Conservation (phyloP, 2,113 vertebrate species). For the Synchiropus splendidus region DNA sequence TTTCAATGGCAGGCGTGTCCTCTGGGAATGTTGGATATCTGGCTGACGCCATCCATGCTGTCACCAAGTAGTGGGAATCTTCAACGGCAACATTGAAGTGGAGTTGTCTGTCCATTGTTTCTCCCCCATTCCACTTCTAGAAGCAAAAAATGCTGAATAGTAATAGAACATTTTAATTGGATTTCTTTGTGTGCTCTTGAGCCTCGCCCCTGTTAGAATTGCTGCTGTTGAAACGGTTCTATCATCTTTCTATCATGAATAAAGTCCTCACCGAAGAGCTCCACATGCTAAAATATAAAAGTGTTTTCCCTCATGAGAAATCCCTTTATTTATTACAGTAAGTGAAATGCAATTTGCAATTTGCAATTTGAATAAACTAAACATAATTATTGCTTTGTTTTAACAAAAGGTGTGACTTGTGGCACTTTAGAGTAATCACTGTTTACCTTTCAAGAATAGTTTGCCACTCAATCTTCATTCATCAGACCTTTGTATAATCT, state of each 20-base stretch:
- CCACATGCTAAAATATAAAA: slow-evolving; percentile 11
- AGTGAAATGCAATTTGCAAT: too few species aligned
- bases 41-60: slow-evolving; percentile 84
- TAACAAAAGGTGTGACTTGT: slow-evolving; percentile 19
- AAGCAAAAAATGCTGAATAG: slow-evolving; percentile 17
- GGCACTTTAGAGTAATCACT: slow-evolving; percentile 47
- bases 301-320: neutral
- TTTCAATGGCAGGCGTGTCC: slow-evolving; percentile 88
- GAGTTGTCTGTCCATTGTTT: slow-evolving; percentile 13
- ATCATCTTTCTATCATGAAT: neutral
- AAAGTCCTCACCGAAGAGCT: slow-evolving; percentile 5
- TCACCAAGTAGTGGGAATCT: slow-evolving; percentile 77
- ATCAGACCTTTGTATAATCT: slow-evolving; percentile 8
- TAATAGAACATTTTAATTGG: slow-evolving; percentile 23
- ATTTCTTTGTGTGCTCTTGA: slow-evolving; percentile 24
- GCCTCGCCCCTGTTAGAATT: slow-evolving; percentile 8
- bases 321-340: slow-evolving; percentile 32
- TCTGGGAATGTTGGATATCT: slow-evolving; percentile 87
- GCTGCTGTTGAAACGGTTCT: slow-evolving; percentile 13
- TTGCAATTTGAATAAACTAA: slow-evolving; percentile 2
- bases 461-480: slow-evolving; percentile 2
- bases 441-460: slow-evolving; percentile 20
- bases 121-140: slow-evolving; percentile 23
- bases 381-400: slow-evolving; percentile 10
- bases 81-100: slow-evolving; percentile 20